Percentiles rank a stretch among this genome's conserved stretches.
Conservation (phyloP, 2,797 vertebrate species). For the Acomys russatus region DNA sequence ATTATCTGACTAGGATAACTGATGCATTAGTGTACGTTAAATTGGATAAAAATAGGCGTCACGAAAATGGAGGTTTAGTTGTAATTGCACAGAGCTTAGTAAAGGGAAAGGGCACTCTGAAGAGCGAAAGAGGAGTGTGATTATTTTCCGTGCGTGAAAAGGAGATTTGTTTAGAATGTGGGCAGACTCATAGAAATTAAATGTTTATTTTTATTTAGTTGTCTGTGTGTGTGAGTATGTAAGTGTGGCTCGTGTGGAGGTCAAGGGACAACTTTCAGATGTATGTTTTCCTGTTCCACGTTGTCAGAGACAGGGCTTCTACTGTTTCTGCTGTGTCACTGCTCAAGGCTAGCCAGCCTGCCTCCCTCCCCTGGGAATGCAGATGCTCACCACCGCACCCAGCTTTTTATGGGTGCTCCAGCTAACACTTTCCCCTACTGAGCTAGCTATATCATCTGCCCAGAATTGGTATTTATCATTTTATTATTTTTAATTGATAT, state of each 20-base stretch:
- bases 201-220: background rate
- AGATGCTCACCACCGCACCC: too few species aligned
- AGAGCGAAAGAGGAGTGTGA: background rate
- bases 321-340: background rate
- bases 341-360: background rate
- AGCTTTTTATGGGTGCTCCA: background rate
- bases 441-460: background rate
- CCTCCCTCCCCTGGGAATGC: background rate
- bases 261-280: background rate
- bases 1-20: conserved; percentile 48
- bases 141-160: conserved; percentile 12
- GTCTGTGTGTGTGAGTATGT: background rate
- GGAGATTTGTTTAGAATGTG: background rate
- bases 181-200: background rate
- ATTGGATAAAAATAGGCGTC: conserved; percentile 64
- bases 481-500: background rate
- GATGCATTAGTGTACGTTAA: conserved; percentile 10
- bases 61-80: conserved; percentile 57
- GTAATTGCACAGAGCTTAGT: conserved; percentile 55
- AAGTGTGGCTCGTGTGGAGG: background rate
- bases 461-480: background rate
- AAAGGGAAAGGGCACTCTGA: background rate
- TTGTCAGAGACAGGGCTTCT: background rate
- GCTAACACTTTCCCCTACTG: background rate
- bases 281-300: background rate